phyloP scores from a whole-genome alignment of 2,113 vertebrate genomes.

The Gobio gobio region DNA sequence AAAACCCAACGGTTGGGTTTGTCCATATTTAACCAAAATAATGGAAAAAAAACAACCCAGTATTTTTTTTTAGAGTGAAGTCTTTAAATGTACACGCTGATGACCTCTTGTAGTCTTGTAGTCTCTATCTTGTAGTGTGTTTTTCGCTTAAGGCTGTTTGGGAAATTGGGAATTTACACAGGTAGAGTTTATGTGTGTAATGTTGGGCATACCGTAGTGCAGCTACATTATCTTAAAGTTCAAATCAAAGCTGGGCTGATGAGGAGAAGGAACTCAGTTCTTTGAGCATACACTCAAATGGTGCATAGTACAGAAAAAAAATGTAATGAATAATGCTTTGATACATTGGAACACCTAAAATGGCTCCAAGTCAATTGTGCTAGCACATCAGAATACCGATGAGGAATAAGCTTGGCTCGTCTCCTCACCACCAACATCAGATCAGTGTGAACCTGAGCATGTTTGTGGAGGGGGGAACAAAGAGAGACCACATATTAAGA shows the following conservation, averaged over 20 bases:
- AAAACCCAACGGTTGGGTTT: too few species aligned
- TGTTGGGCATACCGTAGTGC: slow-evolving; percentile 13
- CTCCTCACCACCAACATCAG: neutral
- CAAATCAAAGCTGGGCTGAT: slow-evolving; percentile 51
- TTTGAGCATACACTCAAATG: slow-evolving; percentile 10
- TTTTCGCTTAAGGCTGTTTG: neutral
- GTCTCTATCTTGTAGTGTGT: neutral
- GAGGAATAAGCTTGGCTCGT: slow-evolving; percentile 45
- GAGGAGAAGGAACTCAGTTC: slow-evolving; percentile 46
- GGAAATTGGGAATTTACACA: neutral
- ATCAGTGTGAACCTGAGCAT: neutral
- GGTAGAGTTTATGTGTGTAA: neutral
- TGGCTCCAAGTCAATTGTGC: slow-evolving; percentile 52
- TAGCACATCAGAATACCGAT: slow-evolving; percentile 64
- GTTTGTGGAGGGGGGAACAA: slow-evolving; percentile 23
- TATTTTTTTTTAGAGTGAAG: too few species aligned
- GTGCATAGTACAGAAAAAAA: neutral
- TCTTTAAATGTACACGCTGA: neutral
- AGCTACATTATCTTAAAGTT: slow-evolving; percentile 52
- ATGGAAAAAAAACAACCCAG: too few species aligned
- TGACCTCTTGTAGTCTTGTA: neutral
- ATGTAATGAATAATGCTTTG: slow-evolving; percentile 33
- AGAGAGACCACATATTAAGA: slow-evolving; percentile 37
- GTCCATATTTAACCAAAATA: too few species aligned
- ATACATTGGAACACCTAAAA: slow-evolving; percentile 65